phyloP scores from a whole-genome alignment of 2,113 vertebrate genomes.

The Cyphomyrus plagiostoma region DNA sequence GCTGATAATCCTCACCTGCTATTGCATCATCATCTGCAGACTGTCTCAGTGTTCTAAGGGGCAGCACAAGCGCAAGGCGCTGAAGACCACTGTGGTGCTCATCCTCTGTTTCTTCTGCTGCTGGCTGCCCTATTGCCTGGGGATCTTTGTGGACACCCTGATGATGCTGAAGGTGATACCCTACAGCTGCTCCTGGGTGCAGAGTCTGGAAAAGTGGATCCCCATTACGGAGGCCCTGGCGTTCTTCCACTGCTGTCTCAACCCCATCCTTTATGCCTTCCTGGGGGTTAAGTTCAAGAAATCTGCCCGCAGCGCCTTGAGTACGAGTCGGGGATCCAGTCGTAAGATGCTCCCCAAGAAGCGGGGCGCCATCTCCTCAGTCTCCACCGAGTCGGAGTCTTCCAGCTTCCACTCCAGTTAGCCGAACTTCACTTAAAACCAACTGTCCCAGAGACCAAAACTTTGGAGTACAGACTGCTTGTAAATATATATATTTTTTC shows the following conservation, averaged over 20 bases:
- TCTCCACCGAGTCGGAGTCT: conserved; percentile 93
- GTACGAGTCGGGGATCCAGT: conserved; percentile 83
- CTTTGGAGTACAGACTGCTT: conserved; percentile 56
- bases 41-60: conserved; percentile 85
- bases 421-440: conserved; percentile 16
- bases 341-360: conserved; percentile 87
- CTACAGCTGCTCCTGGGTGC: conserved; percentile 72
- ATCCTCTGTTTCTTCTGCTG: conserved; percentile 92
- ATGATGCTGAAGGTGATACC: conserved; percentile 74
- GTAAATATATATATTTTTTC: conserved; percentile 62
- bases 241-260: conserved; percentile 94
- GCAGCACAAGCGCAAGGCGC: conserved; percentile 87
- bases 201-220: conserved; percentile 74
- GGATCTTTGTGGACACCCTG: conserved; percentile 83
- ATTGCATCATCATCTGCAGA: conserved; percentile 89
- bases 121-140: conserved; percentile 88
- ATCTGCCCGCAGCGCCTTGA: conserved; percentile 84
- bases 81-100: conserved; percentile 88
- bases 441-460: background rate
- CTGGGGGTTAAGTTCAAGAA: conserved; percentile 95
- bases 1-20: conserved; percentile 85
- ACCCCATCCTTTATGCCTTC: conserved; percentile 95
- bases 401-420: conserved; percentile 98
- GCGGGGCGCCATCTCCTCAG: conserved; percentile 80
- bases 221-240: conserved; percentile 85